Base-by-base conservation (phyloP, 2,888 invertebrate genomes). In the Reticulitermes lucifugus region DNA sequence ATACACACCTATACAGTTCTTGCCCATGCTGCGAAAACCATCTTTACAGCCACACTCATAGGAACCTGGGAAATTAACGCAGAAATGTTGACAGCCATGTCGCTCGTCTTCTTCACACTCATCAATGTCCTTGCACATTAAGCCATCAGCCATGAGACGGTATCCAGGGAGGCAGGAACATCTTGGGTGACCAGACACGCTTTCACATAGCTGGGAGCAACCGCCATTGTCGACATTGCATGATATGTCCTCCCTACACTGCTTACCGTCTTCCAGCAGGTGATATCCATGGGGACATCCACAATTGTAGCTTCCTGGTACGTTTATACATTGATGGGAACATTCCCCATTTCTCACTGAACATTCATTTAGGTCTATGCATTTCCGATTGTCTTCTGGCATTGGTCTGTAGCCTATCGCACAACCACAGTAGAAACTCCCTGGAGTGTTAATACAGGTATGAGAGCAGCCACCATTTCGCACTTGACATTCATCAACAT, bases 121-220 rank as follows among this genome's bases (percentile, higher is more conserved):
- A 83, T 88, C 86, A 14, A 86, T 73, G 25, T 81, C 83, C 25
- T 77, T 41, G 65, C 91, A 91, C 0, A 88, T 87, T 2, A 88
- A 87, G 51, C 88, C 88, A 55, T 90, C 90, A 89, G 18, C 91
- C 14, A 88, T 83, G 7, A 89, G 86, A 60, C 88, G 88, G 77
- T 87, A 89, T 5, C 89, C 91, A 14, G 89, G 88, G 0, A 92
- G 91, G 86, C 93, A 93, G 25, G 90, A 87, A 88, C 93, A 93
- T 65, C 89, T 89, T 41, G 91, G 91, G 14, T 90, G 90, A 51
- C 89, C 89, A 0, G 88, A 88, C 60, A 90, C 89, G 86, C 94
- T 94, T 10, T 89, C 88, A 88, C 94, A 94, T 21, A 87, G 88
- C 87, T 94, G 94, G 9, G 92, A 92, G 87, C 93, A 93, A 14